Evolutionary conservation across 2,888 invertebrate genomes (phyloP).

Genomic region (Leucophenga montana): DNA sequence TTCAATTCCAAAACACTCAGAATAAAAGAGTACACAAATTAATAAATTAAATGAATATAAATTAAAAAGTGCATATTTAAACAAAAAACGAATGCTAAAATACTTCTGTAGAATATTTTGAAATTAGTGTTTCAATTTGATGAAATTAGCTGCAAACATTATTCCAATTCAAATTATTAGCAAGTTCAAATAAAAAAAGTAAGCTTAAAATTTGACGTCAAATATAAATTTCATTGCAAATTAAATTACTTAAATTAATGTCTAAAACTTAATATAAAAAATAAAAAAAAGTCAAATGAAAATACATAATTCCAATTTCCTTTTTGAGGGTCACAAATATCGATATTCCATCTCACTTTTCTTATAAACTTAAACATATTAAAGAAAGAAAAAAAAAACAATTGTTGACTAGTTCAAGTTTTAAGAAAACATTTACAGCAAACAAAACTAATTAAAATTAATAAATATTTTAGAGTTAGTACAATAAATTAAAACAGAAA

Average conservation of each 20-base stretch:
- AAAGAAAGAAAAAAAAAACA: neutral
- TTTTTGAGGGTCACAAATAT: slow-evolving; percentile 42
- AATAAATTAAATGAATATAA: slow-evolving; percentile 15
- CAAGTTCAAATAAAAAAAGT: neutral
- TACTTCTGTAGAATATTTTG: slow-evolving; percentile 13
- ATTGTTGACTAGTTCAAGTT: slow-evolving; percentile 19
- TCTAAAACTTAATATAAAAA: neutral
- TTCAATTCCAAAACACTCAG: neutral
- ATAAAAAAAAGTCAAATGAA: slow-evolving; percentile 12
- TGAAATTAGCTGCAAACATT: neutral
- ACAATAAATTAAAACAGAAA: slow-evolving; percentile 6
- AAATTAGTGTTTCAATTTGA: slow-evolving; percentile 7
- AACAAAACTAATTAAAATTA: slow-evolving; percentile 21
- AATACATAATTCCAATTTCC: slow-evolving; percentile 26
- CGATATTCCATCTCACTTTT: slow-evolving; percentile 41
- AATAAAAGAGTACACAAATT: slow-evolving; percentile 12
- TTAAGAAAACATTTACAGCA: slow-evolving; percentile 17
- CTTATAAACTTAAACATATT: slow-evolving; percentile 29
- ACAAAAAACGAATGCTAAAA: neutral
- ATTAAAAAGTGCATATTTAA: neutral
- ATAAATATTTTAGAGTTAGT: slow-evolving; percentile 17
- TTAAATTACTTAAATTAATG: neutral
- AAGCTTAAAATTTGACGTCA: neutral
- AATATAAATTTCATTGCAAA: slow-evolving; percentile 11
- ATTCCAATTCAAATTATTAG: slow-evolving; percentile 4